phyloP scores from a whole-genome alignment of 2,113 vertebrate species.

The Loxodonta africana region DNA sequence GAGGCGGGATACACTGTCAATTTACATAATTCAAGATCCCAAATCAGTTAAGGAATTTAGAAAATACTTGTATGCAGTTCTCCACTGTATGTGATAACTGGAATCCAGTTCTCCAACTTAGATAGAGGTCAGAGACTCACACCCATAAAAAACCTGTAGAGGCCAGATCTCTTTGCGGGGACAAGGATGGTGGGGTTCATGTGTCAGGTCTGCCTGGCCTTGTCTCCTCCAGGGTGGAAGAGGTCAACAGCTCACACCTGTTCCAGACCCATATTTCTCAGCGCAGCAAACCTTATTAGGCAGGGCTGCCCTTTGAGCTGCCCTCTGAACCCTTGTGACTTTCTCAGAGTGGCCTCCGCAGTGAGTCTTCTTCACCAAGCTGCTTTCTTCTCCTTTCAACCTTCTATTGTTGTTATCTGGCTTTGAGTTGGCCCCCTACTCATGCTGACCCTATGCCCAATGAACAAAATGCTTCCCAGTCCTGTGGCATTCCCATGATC shows the following conservation, averaged over 20 bases:
- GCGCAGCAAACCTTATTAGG: background rate
- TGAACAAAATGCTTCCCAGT: background rate
- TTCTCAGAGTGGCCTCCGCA: background rate
- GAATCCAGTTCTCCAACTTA: background rate
- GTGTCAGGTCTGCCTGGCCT: background rate
- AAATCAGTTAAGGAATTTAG: background rate
- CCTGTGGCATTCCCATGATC: background rate
- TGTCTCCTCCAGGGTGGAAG: background rate
- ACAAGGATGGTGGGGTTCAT: background rate
- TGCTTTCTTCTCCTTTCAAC: conserved; percentile 2
- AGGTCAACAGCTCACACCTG: background rate
- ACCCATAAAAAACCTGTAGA: background rate
- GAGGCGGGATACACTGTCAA: background rate
- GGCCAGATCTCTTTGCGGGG: conserved; percentile 41
- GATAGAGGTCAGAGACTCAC: background rate
- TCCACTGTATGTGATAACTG: background rate
- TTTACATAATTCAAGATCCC: background rate
- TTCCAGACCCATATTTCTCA: conserved; percentile 26
- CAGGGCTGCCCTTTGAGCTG: background rate
- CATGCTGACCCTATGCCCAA: too few relatives aligned
- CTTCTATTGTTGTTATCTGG: background rate
- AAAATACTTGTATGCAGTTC: background rate
- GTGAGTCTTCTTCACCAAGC: background rate
- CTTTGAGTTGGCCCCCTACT: too few relatives aligned
- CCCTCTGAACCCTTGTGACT: background rate